These are phyloP conservation scores for Nomada ferruginata DNA, from an alignment of 2,888 invertebrate species.

Conservation along the genomic window DNA sequence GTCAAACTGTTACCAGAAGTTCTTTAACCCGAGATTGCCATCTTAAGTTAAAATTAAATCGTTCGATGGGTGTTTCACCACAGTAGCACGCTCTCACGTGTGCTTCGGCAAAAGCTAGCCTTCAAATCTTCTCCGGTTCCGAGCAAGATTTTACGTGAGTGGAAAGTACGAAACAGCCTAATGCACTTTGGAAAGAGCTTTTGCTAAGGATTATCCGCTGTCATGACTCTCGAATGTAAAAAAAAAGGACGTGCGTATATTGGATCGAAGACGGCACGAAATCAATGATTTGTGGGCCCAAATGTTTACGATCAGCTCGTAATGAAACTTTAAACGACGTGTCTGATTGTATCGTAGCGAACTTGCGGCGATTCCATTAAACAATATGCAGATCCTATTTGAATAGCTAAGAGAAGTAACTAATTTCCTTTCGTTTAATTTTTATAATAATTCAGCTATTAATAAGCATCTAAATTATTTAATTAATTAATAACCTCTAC, in stretches of 20 bases:
- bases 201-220: constrained; percentile 7
- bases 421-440: too few species aligned
- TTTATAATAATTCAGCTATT: too few species aligned
- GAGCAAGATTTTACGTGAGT: constrained; percentile 66
- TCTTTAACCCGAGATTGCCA: constrained; percentile 55
- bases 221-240: not conserved
- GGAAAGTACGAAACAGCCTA: constrained; percentile 60
- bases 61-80: constrained; percentile 61
- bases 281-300: not conserved
- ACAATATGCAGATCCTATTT: too few species aligned
- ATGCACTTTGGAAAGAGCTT: constrained; percentile 40
- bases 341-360: not conserved
- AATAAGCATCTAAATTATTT: too few species aligned
- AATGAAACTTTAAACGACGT: not conserved
- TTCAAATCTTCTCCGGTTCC: constrained; percentile 7
- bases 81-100: constrained; percentile 24
- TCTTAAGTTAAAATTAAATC: constrained; percentile 71
- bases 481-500: too few species aligned
- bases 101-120: not conserved
- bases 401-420: too few species aligned
- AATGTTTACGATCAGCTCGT: not conserved
- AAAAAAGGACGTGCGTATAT: constrained; percentile 10
- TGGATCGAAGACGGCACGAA: not conserved
- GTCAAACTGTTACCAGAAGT: constrained; percentile 43
- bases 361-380: too few species aligned